Conservation (phyloP, 2,113 vertebrate species). For the Ptilorrhoa leucosticta region DNA sequence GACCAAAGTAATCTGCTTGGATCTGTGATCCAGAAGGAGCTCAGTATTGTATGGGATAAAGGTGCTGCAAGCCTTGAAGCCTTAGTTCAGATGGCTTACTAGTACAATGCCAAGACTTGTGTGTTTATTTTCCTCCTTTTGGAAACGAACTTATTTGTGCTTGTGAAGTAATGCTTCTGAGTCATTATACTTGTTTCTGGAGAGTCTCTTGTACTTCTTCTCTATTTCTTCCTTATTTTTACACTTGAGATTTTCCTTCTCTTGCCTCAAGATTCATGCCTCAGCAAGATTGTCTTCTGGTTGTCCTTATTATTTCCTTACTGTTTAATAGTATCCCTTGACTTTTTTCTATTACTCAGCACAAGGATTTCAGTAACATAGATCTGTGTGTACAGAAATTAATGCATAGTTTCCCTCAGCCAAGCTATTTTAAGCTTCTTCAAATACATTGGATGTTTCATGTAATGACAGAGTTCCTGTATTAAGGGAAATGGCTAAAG, state of each 20-base stretch:
- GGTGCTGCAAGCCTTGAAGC: background rate
- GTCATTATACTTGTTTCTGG: background rate
- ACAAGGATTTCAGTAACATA: background rate
- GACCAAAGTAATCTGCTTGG: background rate
- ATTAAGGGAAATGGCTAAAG: background rate
- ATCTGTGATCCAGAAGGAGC: background rate
- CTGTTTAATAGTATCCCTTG: background rate
- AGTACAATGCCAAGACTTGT: background rate
- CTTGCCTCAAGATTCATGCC: background rate
- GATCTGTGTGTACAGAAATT: background rate
- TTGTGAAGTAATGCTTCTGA: background rate
- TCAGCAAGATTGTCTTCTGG: background rate
- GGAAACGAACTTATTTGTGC: background rate
- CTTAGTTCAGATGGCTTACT: background rate
- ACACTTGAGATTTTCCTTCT: background rate
- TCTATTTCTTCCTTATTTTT: background rate
- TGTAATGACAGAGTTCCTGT: background rate
- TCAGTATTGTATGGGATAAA: background rate
- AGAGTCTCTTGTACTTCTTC: background rate
- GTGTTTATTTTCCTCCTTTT: background rate
- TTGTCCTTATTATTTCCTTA: background rate
- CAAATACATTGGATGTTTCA: background rate
- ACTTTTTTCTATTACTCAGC: background rate
- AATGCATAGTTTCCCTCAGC: background rate
- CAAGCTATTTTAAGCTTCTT: background rate